Percentiles rank a stretch among this genome's conserved stretches.
phyloP scores from a whole-genome alignment of 53 echinoderm and acorn worm species.

The Mesocentrotus franciscanus region DNA sequence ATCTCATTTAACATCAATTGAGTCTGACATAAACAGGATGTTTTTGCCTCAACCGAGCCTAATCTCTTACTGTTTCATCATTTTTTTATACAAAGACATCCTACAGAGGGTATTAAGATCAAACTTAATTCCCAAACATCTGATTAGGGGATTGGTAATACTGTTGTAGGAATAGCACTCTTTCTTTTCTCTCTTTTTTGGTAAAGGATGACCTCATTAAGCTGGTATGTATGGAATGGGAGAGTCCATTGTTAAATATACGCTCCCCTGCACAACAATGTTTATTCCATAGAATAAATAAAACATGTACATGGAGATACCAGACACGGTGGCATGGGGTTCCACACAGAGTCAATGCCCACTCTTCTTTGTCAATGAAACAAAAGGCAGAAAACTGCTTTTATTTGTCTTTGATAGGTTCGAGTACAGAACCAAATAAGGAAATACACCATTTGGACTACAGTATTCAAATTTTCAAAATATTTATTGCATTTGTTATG shows the following conservation, averaged over 20 bases:
- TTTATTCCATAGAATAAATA: not conserved
- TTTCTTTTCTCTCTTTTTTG: not conserved
- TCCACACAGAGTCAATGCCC: not conserved
- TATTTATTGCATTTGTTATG: too few relatives aligned
- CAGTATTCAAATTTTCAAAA: too few relatives aligned
- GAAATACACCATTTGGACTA: too few relatives aligned
- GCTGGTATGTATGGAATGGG: not conserved
- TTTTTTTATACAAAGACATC: not conserved
- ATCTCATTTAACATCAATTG: not conserved
- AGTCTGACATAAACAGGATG: conserved; percentile 37
- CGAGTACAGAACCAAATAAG: not conserved
- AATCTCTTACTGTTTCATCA: not conserved
- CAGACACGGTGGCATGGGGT: not conserved
- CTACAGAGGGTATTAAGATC: not conserved
- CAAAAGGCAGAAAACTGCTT: not conserved
- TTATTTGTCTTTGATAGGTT: not conserved
- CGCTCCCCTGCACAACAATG: conserved; percentile 27
- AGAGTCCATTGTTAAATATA: conserved; percentile 1
- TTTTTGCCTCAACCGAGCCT: not conserved
- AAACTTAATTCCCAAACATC: not conserved
- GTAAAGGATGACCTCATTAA: not conserved
- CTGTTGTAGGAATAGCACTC: not conserved
- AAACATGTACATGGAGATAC: not conserved
- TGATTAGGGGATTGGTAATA: not conserved
- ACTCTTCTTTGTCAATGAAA: not conserved